Evolutionary conservation across 2,797 vertebrate genomes (phyloP), one percentile per base, ranked within the genome.

Genomic region (Melanotaenia maccullochi): DNA sequence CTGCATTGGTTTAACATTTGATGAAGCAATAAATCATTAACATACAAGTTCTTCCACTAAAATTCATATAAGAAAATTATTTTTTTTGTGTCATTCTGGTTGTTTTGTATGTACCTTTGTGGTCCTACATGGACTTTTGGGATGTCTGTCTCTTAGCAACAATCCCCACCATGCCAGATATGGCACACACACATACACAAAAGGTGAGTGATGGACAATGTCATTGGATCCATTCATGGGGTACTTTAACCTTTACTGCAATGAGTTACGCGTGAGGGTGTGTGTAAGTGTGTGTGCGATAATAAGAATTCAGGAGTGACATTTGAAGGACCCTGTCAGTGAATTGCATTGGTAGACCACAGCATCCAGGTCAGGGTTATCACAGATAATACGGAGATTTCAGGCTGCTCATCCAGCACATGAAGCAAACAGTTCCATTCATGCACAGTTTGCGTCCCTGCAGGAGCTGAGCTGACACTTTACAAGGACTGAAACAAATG

Each of bases 121-220:
- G 28, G 28, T 30, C 28, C 28, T 30, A 4, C 28, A 65, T 79
- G 73, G 58, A 85, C 76, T 76, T 54, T 72, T 32, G 16, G 77
- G 71, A 70, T 79, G 73, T 80, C 78, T 83, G 86, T 89, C 77
- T 87, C 86, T 70, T 81, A 86, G 90, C 88, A 91, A 92, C 85
- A 81, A 85, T 70, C 18, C 69, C 57, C 75, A 84, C 73, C 67
- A 84, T 76, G 84, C 79, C 68, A 81, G 64, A 75, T 76, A 68
- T 70, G 76, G 55, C 51, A 70, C 33, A 57, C 60, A 57, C 47
- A 49, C 28, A 20, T 13, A 51, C 4, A 67, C 49, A 32, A 60
- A 38, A 63, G 44, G 75, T 87, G 85, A 84, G 70, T 79, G 81
- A 88, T 89, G 82, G 80, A 62, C 64, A 69, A 52, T 84, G 73